Base-by-base conservation (phyloP, 2,888 invertebrate species). In the Apamea anceps region DNA sequence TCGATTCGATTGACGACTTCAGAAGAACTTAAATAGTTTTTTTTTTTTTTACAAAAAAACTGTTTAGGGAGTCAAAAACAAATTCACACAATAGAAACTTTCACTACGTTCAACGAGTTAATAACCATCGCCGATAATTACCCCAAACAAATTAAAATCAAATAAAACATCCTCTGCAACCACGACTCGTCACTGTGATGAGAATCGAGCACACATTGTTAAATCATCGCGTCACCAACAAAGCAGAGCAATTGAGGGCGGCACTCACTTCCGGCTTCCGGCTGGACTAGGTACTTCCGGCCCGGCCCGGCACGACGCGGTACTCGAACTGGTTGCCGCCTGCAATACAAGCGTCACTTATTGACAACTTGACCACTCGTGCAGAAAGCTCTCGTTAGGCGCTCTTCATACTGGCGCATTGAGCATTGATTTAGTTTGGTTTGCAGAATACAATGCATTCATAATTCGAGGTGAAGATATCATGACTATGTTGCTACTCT, bases 211-310 rank as follows among this genome's bases (percentile, higher is more conserved):
- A 62, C 62, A 68, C 48, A 21, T 57, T 51, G 77, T 81, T 75
- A 77, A 77, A 62, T 80, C 72, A 70, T 72, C 77, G 75, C 79
- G 70, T 66, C 72, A 54, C 51, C 81, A 86, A 88, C 88, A 90
- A 85, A 86, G 88, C 88, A 51, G 21, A 70, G 80, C 76, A 78
- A 88, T 85, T 90, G 82, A 72, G 89, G 81, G 51, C 88, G 80
- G 71, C 77, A 71, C 74, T 79, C 79, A 75, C 88, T 89, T 90
- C 91, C 91, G 89, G 90, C 82, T 89, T 87, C 87, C 91, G 85
- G 85, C 75, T 72, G 75, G 68, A 75, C 67, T 77, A 21, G 12
- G 66, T 25, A 80, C 80, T 86, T 87, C 91, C 89, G 85, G 77
- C 77, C 91, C 89, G 85, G 77, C 77, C 21, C 42, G 60, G 71